Base-by-base conservation (phyloP, 2,113 vertebrate genomes). In the Xenopus laevis region DNA sequence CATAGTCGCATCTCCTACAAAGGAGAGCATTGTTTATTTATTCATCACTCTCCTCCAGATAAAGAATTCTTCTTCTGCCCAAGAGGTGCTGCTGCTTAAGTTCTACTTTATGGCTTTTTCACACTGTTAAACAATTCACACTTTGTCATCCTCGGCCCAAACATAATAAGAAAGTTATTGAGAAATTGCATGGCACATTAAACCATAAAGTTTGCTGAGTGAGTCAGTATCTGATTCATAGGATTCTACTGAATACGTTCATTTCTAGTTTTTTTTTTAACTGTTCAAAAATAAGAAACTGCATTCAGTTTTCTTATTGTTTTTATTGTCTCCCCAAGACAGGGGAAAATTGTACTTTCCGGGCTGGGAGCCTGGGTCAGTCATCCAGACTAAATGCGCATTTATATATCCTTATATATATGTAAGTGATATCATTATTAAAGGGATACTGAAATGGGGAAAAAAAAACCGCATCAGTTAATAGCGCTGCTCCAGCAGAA, bases 41-140 rank as follows among this genome's bases (percentile, higher is more conserved):
- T 45, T 45, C 40, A 18, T 45, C 63, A 12, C 13, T 17, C 33
- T 65, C 40, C 30, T 45, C 63, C 33, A n/a, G 30, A 65, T 45
- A 45, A 45, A 65, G 6, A 45, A 5, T 65, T 33, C 63, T 65
- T 65, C 63, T 46, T 45, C 40, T 45, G 0, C 59, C 8, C 9
- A 27, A 61, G 20, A 61, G 59, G 2, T 40, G 23, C 8, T 16
- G 23, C 13, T 33, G 33, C 63, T 46, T 17, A 10, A 46, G 30
- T 44, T 65, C 16, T 18, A 20, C 45, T 45, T 11, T 65, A 45
- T 45, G 18, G 10, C 45, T 65, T 45, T 16, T 65, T n/a, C 23
- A 10, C 21, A 18, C 62, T 2, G 33, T 65, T 65, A 17, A 63
- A 45, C 63, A 65, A 65, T 65, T 65, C 23, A 21, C 63, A 65